Base-by-base conservation (phyloP, 1,140 invertebrate genomes). In the Hylaeus volcanicus region DNA sequence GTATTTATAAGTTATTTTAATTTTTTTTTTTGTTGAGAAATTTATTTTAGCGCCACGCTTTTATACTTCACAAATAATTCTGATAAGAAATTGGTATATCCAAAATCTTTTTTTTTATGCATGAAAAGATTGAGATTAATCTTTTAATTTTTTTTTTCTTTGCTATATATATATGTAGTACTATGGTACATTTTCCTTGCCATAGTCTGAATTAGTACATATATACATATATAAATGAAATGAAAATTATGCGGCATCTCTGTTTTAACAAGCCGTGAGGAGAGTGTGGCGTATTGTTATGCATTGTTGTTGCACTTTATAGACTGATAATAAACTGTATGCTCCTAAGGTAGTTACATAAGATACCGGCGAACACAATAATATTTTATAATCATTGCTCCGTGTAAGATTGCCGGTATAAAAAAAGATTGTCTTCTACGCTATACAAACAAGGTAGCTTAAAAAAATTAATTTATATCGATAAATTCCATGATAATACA, bases 231-330 rank as follows among this genome's bases (percentile, higher is more conserved):
- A 76, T 53, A 26, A 60, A 11, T 63, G 60, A 51, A 74, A 41
- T 3, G 48, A 76, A 74, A 48, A 64, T 79, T 55, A 56, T 58
- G 43, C 51, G 48, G 56, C n/a, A 60, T 72, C 5, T 51, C 55
- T 69, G 5, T 75, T 55, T 60, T 72, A 78, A 78, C 26, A 14
- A 82, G 53, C 69, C 65, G 66, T 85, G 61, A 84, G 68, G 63
- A 72, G 51, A 81, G 74, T 87, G 86, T 91, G 88, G 88, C 88
- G 86, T 84, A 86, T 91, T 91, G 89, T 90, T 90, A 89, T 89
- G 80, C 79, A 88, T 87, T 87, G 75, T 90, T 88, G 82, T 88
- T 89, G 68, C 84, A 87, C 69, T 89, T 86, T 85, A 79, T 86
- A 89, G 85, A 89, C 86, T 89, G 85, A 85, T 87, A 79, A 85